Evolutionary conservation across 2,113 vertebrate genomes (phyloP).

Genomic region (Tetrax tetrax): DNA sequence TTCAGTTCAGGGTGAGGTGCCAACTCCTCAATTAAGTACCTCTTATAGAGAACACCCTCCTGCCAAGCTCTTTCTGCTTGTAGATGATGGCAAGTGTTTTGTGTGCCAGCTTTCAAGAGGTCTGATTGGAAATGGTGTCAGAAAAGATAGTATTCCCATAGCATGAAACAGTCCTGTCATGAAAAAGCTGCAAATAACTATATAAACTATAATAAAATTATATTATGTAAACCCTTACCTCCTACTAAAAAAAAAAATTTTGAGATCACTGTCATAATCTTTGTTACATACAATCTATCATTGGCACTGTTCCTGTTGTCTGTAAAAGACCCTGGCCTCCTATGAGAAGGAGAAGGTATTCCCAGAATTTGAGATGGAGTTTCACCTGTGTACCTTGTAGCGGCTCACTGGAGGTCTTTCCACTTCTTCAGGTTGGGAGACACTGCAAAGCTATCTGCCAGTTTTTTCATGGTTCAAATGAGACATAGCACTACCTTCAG

Average conservation of each 20-base stretch:
- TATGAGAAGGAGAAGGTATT: background rate
- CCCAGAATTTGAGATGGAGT: background rate
- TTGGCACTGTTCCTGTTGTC: background rate
- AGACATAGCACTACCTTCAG: background rate
- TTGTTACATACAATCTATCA: background rate
- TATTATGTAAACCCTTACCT: background rate
- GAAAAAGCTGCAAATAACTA: background rate
- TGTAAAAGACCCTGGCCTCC: background rate
- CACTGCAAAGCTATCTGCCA: background rate
- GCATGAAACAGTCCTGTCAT: background rate
- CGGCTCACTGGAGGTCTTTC: background rate
- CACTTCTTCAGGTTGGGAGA: background rate
- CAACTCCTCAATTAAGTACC: background rate
- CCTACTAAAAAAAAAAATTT: background rate
- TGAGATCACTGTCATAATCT: background rate
- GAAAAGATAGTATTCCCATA: background rate
- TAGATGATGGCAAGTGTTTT: background rate
- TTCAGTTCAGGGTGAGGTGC: slow-evolving; percentile 17
- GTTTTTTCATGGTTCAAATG: background rate
- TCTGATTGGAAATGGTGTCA: background rate
- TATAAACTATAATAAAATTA: background rate
- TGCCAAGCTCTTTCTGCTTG: background rate
- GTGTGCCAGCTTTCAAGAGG: background rate
- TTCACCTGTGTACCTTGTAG: background rate
- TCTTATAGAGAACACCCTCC: background rate